Base-by-base conservation (phyloP, 2,797 vertebrate genomes). In the Glossophaga mutica region DNA sequence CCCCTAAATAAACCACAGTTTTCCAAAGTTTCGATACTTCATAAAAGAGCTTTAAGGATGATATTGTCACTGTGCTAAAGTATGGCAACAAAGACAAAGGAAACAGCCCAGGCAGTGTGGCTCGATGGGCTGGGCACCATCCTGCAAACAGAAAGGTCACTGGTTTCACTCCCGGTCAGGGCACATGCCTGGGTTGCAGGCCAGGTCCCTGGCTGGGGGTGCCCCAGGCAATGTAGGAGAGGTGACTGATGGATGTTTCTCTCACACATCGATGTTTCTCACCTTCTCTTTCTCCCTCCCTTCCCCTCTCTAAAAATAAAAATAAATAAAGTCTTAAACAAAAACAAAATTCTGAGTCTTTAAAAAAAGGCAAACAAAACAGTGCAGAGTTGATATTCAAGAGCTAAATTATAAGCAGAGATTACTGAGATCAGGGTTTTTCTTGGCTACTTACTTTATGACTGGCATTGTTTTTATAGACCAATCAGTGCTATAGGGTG, bases 361-460 rank as follows among this genome's bases (percentile, higher is more conserved):
- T 62, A 32, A 85, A 93, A 82, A 92, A 94, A 79, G 73, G 3
- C 48, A 85, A 95, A 70, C 21, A 92, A 79, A 92, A 83, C 52
- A 91, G 4, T 82, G 48, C 46, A 84, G 52, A 91, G 15, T 7
- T 11, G 42, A 67, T 57, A 94, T 11, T 78, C 5, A 18, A 83
- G 26, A 84, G n/a, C 24, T 77, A 90, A 83, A 29, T 50, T 55
- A 88, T 5, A 71, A 91, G 50, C 48, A 93, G 39, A 94, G 78
- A 57, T 59, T n/a, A 87, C 6, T 48, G 94, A 12, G 15, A 24
- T 37, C 26, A 71, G 9, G 22, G 46, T 22, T 85, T 12, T 81
- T 82, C 46, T 76, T 81, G 68, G 50, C 29, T 81, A 52, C 65
- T 78, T 44, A 82, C 3, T 62, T 78, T 59, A 83, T 81, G 29